These are phyloP conservation scores for Marisa cornuarietis DNA, from an alignment of 1,140 invertebrate species.

Conservation along the genomic window DNA sequence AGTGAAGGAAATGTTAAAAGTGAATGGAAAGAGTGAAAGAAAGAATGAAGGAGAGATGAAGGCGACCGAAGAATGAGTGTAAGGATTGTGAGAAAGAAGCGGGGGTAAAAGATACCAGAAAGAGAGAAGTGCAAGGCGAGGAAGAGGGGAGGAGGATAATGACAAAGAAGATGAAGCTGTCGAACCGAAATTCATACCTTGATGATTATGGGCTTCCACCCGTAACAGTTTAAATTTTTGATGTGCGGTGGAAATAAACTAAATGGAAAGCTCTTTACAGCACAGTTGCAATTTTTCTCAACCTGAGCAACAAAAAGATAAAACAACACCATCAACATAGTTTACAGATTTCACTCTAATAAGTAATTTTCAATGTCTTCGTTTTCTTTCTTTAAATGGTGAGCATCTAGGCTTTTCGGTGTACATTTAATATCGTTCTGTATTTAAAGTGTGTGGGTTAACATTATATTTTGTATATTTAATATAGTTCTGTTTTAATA, in stretches of 20 bases:
- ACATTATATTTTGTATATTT: too few species aligned
- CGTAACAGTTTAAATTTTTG: conserved; percentile 12
- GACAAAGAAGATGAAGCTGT: too few species aligned
- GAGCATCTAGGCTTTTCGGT: too few species aligned
- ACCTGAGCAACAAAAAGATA: neutral
- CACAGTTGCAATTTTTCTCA: conserved; percentile 20
- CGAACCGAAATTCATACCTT: neutral
- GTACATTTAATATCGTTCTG: too few species aligned
- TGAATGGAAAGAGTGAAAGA: neutral
- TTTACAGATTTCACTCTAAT: neutral
- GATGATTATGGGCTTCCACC: conserved; percentile 19
- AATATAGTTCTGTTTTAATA: too few species aligned
- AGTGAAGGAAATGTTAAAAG: conserved; percentile 12
- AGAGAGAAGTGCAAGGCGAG: too few species aligned
- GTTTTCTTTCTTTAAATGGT: too few species aligned
- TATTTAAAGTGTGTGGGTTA: too few species aligned
- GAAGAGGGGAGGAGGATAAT: neutral
- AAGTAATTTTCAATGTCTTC: too few species aligned
- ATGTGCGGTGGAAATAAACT: neutral
- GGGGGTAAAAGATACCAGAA: neutral
- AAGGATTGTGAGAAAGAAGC: conserved; percentile 6
- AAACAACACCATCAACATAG: neutral
- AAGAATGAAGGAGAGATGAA: conserved; percentile 6
- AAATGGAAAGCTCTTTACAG: neutral
- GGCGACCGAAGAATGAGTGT: conserved; percentile 2